These are phyloP conservation scores for Lepidochrysops patricia DNA, from an alignment of 2,888 invertebrate genomes.

Conservation along the genomic window DNA sequence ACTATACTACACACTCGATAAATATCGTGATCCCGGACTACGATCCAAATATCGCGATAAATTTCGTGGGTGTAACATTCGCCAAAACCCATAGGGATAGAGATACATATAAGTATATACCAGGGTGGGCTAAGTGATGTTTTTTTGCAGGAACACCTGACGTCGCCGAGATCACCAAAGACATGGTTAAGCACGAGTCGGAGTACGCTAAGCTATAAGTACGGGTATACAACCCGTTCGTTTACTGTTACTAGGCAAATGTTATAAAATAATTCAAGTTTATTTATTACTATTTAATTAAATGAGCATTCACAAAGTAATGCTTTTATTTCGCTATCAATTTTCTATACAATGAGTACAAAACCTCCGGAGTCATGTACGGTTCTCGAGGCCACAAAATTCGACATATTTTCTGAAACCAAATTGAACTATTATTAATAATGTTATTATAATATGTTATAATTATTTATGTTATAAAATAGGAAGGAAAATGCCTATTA, in stretches of 20 bases:
- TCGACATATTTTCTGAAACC: conserved; percentile 60
- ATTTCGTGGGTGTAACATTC: too few species aligned
- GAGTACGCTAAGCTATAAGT: conserved; percentile 59
- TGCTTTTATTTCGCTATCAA: conserved; percentile 44
- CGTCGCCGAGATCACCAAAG: conserved; percentile 74
- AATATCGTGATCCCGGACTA: too few species aligned
- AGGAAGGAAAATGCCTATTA: background rate
- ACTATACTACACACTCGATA: too few species aligned
- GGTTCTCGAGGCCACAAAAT: conserved; percentile 52
- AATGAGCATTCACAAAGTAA: background rate
- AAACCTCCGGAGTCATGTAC: conserved; percentile 52
- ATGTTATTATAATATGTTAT: too few species aligned
- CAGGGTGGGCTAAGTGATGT: too few species aligned
- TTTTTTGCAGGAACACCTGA: conserved; percentile 77
- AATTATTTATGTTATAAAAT: too few species aligned
- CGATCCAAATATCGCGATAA: too few species aligned
- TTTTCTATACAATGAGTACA: conserved; percentile 57
- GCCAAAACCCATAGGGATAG: too few species aligned
- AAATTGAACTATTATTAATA: conserved; percentile 13
- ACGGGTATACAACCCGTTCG: background rate
- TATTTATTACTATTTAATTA: conserved; percentile 8
- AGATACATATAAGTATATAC: too few species aligned
- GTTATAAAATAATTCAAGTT: background rate
- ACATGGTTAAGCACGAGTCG: conserved; percentile 82
- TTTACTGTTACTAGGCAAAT: background rate